Evolutionary conservation across 2,113 vertebrate genomes (phyloP).

Genomic region (Corythornis cristatus): DNA sequence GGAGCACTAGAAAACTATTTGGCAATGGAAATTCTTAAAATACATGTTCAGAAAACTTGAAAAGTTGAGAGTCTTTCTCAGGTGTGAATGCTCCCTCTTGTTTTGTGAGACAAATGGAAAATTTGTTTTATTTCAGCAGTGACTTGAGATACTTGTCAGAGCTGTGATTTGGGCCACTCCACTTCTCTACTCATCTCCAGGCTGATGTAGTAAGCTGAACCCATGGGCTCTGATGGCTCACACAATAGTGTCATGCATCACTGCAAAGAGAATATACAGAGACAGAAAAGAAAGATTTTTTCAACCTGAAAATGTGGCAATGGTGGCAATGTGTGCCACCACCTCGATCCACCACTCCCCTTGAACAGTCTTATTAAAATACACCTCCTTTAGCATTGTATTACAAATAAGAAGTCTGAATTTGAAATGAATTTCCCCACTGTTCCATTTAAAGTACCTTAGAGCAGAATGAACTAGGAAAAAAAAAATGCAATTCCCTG

Average conservation of each 20-base stretch:
- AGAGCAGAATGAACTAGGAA: not conserved
- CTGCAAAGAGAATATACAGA: not conserved
- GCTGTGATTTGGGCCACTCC: not conserved
- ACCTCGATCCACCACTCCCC: not conserved
- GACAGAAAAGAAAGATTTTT: not conserved
- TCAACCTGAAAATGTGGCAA: not conserved
- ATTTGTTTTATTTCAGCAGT: not conserved
- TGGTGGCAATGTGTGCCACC: not conserved
- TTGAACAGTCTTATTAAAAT: not conserved
- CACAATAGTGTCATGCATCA: fast-evolving
- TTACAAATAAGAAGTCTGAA: not conserved
- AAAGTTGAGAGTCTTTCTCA: not conserved
- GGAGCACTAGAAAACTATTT: not conserved
- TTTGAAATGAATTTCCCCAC: not conserved
- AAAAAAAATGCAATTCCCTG: not conserved
- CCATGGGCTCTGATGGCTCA: not conserved
- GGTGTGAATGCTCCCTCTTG: not conserved
- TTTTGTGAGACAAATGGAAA: not conserved
- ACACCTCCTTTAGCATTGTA: not conserved
- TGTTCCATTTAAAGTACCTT: not conserved
- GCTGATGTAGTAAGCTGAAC: not conserved
- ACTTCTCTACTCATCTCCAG: not conserved
- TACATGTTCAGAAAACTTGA: not conserved
- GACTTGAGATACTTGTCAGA: not conserved
- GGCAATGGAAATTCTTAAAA: not conserved